Conservation (phyloP, 2,113 vertebrate species). For the Motacilla tschutschensis region DNA sequence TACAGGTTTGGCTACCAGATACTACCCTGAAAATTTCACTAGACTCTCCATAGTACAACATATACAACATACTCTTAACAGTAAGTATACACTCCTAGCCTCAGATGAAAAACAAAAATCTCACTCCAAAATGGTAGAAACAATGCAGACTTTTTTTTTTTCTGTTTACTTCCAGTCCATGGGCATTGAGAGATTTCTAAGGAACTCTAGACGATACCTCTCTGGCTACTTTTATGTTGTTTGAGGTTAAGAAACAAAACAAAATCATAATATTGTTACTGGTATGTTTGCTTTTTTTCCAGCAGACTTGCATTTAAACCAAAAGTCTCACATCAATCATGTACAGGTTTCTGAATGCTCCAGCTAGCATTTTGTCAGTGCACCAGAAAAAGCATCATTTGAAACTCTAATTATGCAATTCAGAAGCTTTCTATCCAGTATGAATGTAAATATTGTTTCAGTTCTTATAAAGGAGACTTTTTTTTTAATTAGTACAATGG, state of each 20-base stretch:
- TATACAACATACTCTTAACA: conserved; percentile 50
- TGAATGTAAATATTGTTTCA: conserved; percentile 75
- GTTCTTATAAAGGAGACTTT: conserved; percentile 65
- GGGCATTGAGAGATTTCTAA: conserved; percentile 70
- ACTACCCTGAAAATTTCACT: conserved; percentile 46
- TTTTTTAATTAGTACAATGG: conserved; percentile 64
- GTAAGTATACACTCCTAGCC: conserved; percentile 62
- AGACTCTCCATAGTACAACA: conserved; percentile 32
- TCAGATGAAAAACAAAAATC: conserved; percentile 32
- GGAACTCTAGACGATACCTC: conserved; percentile 65
- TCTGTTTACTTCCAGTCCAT: conserved; percentile 72
- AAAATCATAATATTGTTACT: not conserved
- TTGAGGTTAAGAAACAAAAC: conserved; percentile 58
- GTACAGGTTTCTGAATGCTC: conserved; percentile 54
- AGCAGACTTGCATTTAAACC: conserved; percentile 29
- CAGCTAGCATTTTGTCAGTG: conserved; percentile 40
- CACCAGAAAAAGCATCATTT: conserved; percentile 50
- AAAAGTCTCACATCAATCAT: conserved; percentile 46
- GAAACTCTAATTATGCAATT: conserved; percentile 68
- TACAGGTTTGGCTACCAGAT: conserved; percentile 56
- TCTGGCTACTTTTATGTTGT: conserved; percentile 53
- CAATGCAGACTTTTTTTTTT: not conserved
- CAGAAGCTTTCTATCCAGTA: conserved; percentile 62
- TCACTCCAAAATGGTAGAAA: conserved; percentile 54
- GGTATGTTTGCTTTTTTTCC: conserved; percentile 41